Conservation (phyloP, 2,888 invertebrate genomes). For the Apamea anceps region DNA sequence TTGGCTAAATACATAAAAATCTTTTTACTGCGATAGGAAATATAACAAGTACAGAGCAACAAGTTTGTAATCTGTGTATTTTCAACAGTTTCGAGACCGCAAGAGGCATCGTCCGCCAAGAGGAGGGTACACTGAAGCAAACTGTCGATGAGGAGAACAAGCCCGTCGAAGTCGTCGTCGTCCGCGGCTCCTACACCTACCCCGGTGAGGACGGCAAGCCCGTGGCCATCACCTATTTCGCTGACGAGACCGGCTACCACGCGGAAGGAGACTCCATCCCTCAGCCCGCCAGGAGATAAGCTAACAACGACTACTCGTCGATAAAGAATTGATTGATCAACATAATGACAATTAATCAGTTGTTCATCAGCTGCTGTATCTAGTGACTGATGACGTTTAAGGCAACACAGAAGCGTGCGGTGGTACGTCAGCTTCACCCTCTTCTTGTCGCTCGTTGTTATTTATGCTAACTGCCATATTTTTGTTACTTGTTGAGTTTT, state of each 20-base stretch:
- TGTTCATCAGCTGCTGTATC: slow-evolving; percentile 14
- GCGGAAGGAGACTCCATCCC: slow-evolving; percentile 91
- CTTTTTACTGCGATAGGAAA: neutral
- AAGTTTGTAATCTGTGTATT: slow-evolving; percentile 1
- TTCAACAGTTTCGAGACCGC: slow-evolving; percentile 83
- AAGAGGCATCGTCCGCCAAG: slow-evolving; percentile 89
- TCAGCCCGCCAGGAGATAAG: slow-evolving; percentile 78
- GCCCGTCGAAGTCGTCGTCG: slow-evolving; percentile 89
- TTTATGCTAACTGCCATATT: slow-evolving; percentile 22
- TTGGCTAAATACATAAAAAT: neutral
- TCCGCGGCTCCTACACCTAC: slow-evolving; percentile 91
- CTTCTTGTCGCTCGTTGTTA: slow-evolving; percentile 18
- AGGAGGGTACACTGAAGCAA: slow-evolving; percentile 84
- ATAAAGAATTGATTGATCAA: slow-evolving; percentile 58
- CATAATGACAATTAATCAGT: slow-evolving; percentile 12
- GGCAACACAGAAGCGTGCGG: slow-evolving; percentile 3
- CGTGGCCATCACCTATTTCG: slow-evolving; percentile 88
- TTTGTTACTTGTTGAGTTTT: slow-evolving; percentile 52
- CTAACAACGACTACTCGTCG: slow-evolving; percentile 25
- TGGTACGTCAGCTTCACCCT: neutral
- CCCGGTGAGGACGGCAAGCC: slow-evolving; percentile 88
- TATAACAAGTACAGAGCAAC: neutral
- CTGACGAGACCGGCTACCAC: slow-evolving; percentile 92
- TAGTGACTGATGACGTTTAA: slow-evolving; percentile 38
- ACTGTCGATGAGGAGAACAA: slow-evolving; percentile 90